Conservation (phyloP, 2,113 vertebrate species). For the Amphilophus citrinellus region DNA sequence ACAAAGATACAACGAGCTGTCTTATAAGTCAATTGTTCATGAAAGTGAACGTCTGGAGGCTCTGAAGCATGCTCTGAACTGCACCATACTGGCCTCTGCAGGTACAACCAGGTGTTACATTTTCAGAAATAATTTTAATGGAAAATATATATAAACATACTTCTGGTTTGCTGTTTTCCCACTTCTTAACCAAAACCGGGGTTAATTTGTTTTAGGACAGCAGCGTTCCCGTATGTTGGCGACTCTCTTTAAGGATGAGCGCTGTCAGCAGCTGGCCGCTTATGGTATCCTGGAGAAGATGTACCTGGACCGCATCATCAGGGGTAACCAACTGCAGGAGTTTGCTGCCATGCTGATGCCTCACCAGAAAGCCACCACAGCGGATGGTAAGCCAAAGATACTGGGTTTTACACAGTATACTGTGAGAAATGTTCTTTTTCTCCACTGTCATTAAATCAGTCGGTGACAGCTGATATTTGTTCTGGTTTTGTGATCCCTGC, state of each 20-base stretch:
- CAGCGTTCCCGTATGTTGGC: slow-evolving; percentile 98
- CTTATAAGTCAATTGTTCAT: slow-evolving; percentile 97
- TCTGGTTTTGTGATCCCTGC: neutral
- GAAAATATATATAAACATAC: neutral
- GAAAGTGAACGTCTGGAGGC: slow-evolving; percentile 96
- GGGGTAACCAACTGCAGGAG: slow-evolving; percentile 97
- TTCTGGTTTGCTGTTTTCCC: neutral
- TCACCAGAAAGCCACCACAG: slow-evolving; percentile 98
- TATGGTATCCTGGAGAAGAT: slow-evolving; percentile 99
- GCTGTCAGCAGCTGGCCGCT: slow-evolving; percentile 97
- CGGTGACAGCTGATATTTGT: neutral
- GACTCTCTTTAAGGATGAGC: slow-evolving; percentile 98
- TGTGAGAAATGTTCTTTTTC: neutral
- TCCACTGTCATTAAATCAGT: neutral
- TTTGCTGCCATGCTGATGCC: slow-evolving; percentile 99
- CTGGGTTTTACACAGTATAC: neutral
- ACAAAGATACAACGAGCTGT: slow-evolving; percentile 97
- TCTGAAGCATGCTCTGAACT: slow-evolving; percentile 96
- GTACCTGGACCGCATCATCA: slow-evolving; percentile 98
- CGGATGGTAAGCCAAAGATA: slow-evolving; percentile 85
- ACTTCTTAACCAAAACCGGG: neutral
- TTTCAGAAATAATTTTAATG: neutral
- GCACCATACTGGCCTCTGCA: slow-evolving; percentile 98
- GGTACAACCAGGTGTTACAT: slow-evolving; percentile 77
- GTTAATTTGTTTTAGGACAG: slow-evolving; percentile 83